Percentiles rank a stretch among this genome's conserved stretches.
phyloP scores from a whole-genome alignment of 2,113 vertebrate genomes.

The Regulus satrapa region DNA sequence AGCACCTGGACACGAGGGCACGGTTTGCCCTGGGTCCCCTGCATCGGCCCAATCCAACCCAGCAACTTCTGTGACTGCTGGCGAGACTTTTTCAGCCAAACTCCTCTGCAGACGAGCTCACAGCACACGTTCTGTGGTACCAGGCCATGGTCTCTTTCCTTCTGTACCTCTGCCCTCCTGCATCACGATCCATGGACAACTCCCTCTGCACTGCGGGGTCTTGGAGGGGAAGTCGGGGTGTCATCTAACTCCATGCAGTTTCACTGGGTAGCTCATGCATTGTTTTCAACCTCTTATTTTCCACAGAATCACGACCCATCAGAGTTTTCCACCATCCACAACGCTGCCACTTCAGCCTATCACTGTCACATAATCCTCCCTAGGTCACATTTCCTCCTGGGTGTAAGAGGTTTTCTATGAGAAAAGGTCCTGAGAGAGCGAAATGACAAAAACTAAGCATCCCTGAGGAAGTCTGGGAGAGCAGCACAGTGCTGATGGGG shows the following conservation, averaged over 20 bases:
- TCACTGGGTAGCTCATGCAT: not conserved
- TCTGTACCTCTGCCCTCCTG: not conserved
- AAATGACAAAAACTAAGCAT: not conserved
- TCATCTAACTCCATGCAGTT: not conserved
- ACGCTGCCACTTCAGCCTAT: not conserved
- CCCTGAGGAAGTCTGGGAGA: not conserved
- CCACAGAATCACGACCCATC: not conserved
- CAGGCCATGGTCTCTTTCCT: not conserved
- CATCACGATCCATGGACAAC: not conserved
- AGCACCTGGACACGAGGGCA: not conserved
- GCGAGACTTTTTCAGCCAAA: not conserved
- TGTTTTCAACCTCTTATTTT: not conserved
- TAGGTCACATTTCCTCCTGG: not conserved
- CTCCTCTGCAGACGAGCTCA: not conserved
- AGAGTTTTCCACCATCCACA: not conserved
- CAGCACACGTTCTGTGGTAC: fast-evolving
- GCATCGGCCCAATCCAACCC: not conserved
- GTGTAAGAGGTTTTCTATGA: not conserved
- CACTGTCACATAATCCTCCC: not conserved
- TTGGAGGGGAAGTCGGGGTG: not conserved
- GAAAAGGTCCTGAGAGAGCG: not conserved
- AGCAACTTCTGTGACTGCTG: not conserved
- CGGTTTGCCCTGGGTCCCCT: not conserved
- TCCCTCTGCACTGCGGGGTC: fast-evolving
- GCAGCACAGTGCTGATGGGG: not conserved